These are phyloP conservation scores for Dreissena rostriformis DNA, from an alignment of 1,140 invertebrate genomes.

Conservation along the genomic window DNA sequence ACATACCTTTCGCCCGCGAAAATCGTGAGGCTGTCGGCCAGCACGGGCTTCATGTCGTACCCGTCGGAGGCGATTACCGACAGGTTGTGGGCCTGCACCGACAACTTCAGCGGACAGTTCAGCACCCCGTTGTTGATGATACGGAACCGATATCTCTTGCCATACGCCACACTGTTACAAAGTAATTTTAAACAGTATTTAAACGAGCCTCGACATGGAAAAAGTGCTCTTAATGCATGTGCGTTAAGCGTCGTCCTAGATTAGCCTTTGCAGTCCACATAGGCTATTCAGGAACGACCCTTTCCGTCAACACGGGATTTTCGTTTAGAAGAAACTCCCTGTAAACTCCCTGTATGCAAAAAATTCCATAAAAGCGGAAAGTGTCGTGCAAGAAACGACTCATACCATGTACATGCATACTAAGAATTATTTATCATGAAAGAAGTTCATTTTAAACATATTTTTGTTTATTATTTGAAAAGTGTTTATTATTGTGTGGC, in stretches of 20 bases:
- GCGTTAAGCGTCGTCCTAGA: too few relatives aligned
- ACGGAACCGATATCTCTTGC: slow-evolving; percentile 67
- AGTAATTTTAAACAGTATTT: background rate
- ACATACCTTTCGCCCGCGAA: slow-evolving; percentile 63
- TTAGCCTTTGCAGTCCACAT: too few relatives aligned
- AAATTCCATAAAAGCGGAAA: too few relatives aligned
- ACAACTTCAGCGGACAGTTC: slow-evolving; percentile 82
- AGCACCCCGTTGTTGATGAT: slow-evolving; percentile 66
- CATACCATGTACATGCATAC: too few relatives aligned
- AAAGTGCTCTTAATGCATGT: background rate
- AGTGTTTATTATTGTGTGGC: too few relatives aligned
- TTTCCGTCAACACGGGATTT: too few relatives aligned
- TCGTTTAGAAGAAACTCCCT: too few relatives aligned
- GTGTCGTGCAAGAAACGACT: too few relatives aligned
- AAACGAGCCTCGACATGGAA: background rate
- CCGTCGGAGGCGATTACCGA: slow-evolving; percentile 90
- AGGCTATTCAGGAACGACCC: background rate
- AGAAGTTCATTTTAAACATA: too few relatives aligned
- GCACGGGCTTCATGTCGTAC: slow-evolving; percentile 88
- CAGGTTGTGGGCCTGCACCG: slow-evolving; percentile 85
- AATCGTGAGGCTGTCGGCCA: slow-evolving; percentile 76
- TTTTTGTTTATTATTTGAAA: too few relatives aligned
- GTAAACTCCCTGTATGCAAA: too few relatives aligned
- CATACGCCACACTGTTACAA: slow-evolving; percentile 53
- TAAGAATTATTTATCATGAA: too few relatives aligned